Conservation (phyloP, 1,140 invertebrate genomes). For the Wiebesia pumilae region DNA sequence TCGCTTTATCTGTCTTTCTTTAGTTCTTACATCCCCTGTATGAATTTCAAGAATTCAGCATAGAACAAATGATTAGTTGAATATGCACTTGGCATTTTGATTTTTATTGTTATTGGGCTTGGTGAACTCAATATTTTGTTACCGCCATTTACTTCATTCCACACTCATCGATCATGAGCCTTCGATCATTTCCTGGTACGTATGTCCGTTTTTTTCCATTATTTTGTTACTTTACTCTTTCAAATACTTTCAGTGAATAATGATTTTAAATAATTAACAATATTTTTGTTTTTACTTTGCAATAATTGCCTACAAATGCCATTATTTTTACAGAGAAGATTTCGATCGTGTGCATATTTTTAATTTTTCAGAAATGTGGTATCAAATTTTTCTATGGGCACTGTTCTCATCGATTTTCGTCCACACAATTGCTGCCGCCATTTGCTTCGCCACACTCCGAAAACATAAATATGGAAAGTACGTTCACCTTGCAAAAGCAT, state of each 20-base stretch:
- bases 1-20: background rate
- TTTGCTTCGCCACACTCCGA: conserved; percentile 90
- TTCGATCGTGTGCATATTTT: conserved; percentile 11
- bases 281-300: background rate
- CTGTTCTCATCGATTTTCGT: conserved; percentile 94
- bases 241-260: background rate
- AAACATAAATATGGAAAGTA: conserved; percentile 94
- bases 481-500: conserved; percentile 54
- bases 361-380: conserved; percentile 90
- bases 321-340: background rate
- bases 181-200: conserved; percentile 61
- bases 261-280: background rate
- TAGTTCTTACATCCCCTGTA: conserved; percentile 25
- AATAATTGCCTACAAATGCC: background rate
- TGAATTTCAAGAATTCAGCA: conserved; percentile 26
- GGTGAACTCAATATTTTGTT: conserved; percentile 44
- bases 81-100: conserved; percentile 36
- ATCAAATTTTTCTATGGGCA: conserved; percentile 95
- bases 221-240: conserved; percentile 12
- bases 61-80: conserved; percentile 41
- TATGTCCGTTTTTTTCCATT: conserved; percentile 48
- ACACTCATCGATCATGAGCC: conserved; percentile 58
- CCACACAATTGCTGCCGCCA: conserved; percentile 90
- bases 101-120: conserved; percentile 50
- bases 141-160: conserved; percentile 44